Evolutionary conservation across 1,140 invertebrate genomes (phyloP).

Genomic region (Maniola jurtina): DNA sequence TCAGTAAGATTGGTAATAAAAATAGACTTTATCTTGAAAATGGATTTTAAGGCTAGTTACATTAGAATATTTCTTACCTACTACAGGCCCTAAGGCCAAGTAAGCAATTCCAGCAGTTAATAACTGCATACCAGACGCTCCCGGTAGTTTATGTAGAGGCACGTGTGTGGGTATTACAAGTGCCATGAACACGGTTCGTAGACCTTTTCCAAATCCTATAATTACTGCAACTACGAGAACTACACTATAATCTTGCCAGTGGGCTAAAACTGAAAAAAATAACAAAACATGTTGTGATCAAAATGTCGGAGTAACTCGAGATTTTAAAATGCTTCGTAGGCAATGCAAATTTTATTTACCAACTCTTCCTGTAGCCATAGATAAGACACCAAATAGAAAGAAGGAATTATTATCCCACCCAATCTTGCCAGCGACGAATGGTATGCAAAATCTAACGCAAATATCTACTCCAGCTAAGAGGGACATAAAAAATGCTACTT

Average conservation of each 20-base stretch:
- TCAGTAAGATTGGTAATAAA: too few relatives aligned
- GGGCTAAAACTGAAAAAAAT: constrained; percentile 70
- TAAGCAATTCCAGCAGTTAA: constrained; percentile 81
- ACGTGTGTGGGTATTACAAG: constrained; percentile 83
- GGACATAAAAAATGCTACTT: constrained; percentile 82
- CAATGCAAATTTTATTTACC: constrained; percentile 72
- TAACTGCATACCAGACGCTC: constrained; percentile 82
- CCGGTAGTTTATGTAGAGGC: constrained; percentile 81
- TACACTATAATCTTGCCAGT: constrained; percentile 66
- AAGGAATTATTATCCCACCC: constrained; percentile 83
- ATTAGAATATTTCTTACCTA: constrained; percentile 66
- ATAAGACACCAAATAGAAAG: constrained; percentile 83
- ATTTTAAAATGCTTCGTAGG: neutral
- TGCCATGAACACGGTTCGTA: constrained; percentile 84
- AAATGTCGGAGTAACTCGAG: neutral
- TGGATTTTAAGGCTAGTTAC: too few relatives aligned
- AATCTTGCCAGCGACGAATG: constrained; percentile 82
- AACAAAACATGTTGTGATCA: neutral
- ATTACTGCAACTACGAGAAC: constrained; percentile 78
- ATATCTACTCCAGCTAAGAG: constrained; percentile 81
- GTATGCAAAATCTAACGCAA: constrained; percentile 80
- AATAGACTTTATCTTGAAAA: too few relatives aligned
- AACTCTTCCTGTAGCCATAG: constrained; percentile 82
- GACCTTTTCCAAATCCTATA: constrained; percentile 82
- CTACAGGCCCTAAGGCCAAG: constrained; percentile 78